phyloP scores from a whole-genome alignment of 1,140 invertebrate genomes.

The Contarinia nasturtii region DNA sequence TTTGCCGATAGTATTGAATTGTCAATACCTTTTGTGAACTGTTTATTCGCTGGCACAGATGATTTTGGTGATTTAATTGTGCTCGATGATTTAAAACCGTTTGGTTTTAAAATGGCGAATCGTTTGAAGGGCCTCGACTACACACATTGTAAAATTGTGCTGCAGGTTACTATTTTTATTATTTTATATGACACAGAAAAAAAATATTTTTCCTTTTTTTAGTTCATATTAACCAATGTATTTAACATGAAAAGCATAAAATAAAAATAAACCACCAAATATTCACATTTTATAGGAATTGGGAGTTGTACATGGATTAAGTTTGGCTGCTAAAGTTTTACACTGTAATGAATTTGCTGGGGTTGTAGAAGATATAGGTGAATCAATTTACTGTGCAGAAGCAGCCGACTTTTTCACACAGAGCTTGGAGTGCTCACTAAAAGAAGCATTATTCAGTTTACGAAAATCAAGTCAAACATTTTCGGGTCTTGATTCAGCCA shows the following conservation, averaged over 20 bases:
- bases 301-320: slow-evolving; percentile 18
- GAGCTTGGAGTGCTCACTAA: slow-evolving; percentile 16
- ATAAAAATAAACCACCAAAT: too few species aligned
- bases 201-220: slow-evolving; percentile 1
- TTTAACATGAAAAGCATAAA: too few species aligned
- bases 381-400: slow-evolving; percentile 19
- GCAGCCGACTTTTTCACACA: slow-evolving; percentile 17
- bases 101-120: slow-evolving; percentile 16
- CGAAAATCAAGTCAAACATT: slow-evolving; percentile 12
- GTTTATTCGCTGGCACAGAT: slow-evolving; percentile 14
- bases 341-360: slow-evolving; percentile 1
- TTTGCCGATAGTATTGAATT: slow-evolving; percentile 6
- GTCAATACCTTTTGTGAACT: slow-evolving; percentile 5
- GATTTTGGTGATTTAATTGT: slow-evolving; percentile 16
- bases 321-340: slow-evolving; percentile 13
- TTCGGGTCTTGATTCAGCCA: slow-evolving; percentile 13
- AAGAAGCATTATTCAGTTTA: slow-evolving; percentile 17
- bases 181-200: background rate
- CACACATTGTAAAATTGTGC: slow-evolving; percentile 15
- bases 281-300: slow-evolving; percentile 21
- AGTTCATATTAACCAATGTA: too few species aligned
- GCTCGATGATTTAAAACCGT: slow-evolving; percentile 13
- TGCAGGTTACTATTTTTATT: slow-evolving; percentile 12
- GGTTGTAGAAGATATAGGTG: slow-evolving; percentile 9
- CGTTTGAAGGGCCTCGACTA: slow-evolving; percentile 15